Base-by-base conservation (phyloP, 2,888 invertebrate species). In the Tenthredo mesomela region DNA sequence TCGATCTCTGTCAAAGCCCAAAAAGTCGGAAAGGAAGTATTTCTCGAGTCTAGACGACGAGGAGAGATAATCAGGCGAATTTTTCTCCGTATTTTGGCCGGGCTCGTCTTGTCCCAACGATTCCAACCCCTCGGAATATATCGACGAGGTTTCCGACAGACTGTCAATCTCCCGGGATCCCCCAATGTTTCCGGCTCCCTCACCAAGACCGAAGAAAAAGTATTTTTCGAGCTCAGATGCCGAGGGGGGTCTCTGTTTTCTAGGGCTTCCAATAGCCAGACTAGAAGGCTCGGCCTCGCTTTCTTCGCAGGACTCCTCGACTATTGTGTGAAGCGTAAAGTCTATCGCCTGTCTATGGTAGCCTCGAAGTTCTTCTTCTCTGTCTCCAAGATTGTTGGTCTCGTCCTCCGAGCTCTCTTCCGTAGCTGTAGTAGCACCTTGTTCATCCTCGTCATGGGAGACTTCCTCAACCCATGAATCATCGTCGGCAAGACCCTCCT, bases 281-380 rank as follows among this genome's bases (percentile, higher is more conserved):
- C 90, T 91, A 2, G 82, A 82, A 70, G 95, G 96, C 90, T 97
- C 97, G 86, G 96, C 95, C 93, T 97, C 97, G 93, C 98, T 98
- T 93, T 98, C 98, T 94, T 98, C 98, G 93, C 98, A 98, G 90
- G 98, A 98, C 93, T 98, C 98, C 94, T 98, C 98, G 43, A 98
- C 96, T 88, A 98, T 98, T 0, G 98, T 98, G 91, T 98, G 98
- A 87, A 98, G 94, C 1, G 98, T 98, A 92, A 98, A 98, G 93
- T 98, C 98, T 90, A 98, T 96, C 0, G 96, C 96, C 85, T 97
- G 95, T 83, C 97, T 95, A 91, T 97, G 97, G 91, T 97, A 98
- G n/a, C 96, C 96, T 5, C 97, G 95, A 71, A 97, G 94, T 87
- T 97, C 97, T 86, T 97, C 97, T 90, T 98, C 97, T 6, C 97